Percentiles rank a stretch among this genome's conserved stretches.
Conservation (phyloP, 1,140 invertebrate genomes). For the Aphelenchoides fujianensis region DNA sequence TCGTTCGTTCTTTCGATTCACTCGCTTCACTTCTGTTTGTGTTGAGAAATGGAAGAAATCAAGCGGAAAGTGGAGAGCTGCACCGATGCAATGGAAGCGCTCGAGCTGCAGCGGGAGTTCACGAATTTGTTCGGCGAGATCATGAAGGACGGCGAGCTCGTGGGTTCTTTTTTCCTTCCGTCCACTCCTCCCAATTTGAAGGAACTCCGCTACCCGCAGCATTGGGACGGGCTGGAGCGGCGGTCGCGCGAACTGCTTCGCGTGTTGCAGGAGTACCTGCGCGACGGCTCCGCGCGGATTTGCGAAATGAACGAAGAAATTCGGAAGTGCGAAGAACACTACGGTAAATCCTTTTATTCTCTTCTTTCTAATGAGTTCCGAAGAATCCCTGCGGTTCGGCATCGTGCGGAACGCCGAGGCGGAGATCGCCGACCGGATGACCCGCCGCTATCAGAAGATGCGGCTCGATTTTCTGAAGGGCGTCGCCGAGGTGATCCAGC, state of each 20-base stretch:
- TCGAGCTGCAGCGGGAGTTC: not conserved
- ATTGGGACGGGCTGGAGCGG: slow-evolving; percentile 1
- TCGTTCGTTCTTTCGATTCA: not conserved
- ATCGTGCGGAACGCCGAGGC: not conserved
- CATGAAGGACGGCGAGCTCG: not conserved
- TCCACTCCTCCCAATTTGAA: too few species aligned
- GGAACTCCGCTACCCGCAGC: not conserved
- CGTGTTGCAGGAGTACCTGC: not conserved
- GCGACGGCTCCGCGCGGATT: not conserved
- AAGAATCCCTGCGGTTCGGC: slow-evolving; percentile 9
- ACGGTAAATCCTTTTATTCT: too few species aligned
- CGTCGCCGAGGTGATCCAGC: not conserved
- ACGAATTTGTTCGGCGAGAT: not conserved
- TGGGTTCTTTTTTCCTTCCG: too few species aligned
- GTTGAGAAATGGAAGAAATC: slow-evolving; percentile 5
- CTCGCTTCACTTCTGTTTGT: not conserved
- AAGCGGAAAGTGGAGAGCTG: not conserved
- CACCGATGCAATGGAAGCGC: not conserved
- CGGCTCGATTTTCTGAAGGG: not conserved
- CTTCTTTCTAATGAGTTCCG: not conserved
- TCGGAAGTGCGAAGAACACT: not conserved
- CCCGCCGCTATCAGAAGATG: slow-evolving; percentile 1
- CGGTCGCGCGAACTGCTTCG: not conserved
- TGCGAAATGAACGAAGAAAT: slow-evolving; percentile 14
- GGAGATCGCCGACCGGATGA: not conserved